Percentiles rank a stretch among this genome's conserved stretches.
These are phyloP conservation scores for Neoascia interrupta DNA, from an alignment of 2,888 invertebrate genomes.

Conservation along the genomic window DNA sequence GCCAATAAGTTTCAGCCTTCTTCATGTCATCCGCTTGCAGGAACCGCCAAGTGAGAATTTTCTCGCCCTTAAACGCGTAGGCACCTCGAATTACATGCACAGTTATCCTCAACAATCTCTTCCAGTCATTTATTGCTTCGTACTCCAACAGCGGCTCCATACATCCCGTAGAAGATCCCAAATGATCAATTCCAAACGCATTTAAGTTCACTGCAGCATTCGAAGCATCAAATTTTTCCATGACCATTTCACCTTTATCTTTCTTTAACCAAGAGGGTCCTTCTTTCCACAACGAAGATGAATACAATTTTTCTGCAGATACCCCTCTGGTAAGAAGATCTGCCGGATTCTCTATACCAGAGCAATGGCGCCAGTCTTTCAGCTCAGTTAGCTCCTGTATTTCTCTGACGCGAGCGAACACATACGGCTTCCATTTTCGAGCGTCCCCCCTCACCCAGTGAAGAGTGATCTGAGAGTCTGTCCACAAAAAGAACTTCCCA, in stretches of 20 bases:
- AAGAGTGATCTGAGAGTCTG: slow-evolving; percentile 11
- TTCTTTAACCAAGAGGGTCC: slow-evolving; percentile 2
- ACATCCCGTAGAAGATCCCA: too few relatives aligned
- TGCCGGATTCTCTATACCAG: slow-evolving; percentile 7
- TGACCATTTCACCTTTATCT: not conserved
- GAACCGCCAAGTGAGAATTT: not conserved
- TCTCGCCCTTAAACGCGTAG: too few relatives aligned
- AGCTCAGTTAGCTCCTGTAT: not conserved
- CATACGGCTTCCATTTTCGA: slow-evolving; percentile 27
- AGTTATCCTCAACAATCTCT: not conserved
- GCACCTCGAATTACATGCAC: not conserved
- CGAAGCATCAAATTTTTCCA: too few relatives aligned
- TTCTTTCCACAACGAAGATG: not conserved
- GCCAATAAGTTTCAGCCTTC: slow-evolving; percentile 9
- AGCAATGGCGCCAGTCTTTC: not conserved
- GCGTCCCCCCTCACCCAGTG: slow-evolving; percentile 26
- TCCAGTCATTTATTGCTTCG: not conserved
- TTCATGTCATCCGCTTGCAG: slow-evolving; percentile 6
- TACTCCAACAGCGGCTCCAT: too few relatives aligned
- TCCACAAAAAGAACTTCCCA: slow-evolving; percentile 20
- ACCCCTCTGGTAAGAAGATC: slow-evolving; percentile 7
- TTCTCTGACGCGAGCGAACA: slow-evolving; percentile 23
- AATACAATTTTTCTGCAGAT: not conserved
- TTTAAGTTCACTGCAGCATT: too few relatives aligned
- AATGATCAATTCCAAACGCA: too few relatives aligned